A percentile compares a stretch with the other conserved stretches of the same genome.
Conservation (phyloP, 2,113 vertebrate genomes). For the Microcebus griseorufus region DNA sequence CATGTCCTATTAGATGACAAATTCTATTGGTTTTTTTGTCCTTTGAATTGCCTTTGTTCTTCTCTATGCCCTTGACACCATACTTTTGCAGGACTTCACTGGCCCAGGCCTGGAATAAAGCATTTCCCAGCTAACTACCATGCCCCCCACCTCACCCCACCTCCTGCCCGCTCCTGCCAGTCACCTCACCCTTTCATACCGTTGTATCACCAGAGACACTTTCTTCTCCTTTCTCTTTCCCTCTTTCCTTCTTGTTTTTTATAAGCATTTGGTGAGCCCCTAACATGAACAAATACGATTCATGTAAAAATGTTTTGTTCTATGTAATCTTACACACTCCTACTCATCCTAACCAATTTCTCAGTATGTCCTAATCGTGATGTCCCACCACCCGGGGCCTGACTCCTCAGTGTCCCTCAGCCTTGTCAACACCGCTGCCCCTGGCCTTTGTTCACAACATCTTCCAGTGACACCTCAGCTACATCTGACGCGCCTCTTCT, state of each 20-base stretch:
- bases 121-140: background rate
- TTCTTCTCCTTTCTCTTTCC: background rate
- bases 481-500: background rate
- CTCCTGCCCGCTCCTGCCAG: background rate
- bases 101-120: background rate
- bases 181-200: background rate
- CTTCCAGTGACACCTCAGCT: fast-evolving
- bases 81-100: background rate
- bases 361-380: background rate
- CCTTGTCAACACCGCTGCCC: background rate
- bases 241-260: background rate
- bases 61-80: background rate
- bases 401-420: background rate
- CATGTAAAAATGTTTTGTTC: background rate
- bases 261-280: background rate
- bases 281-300: background rate
- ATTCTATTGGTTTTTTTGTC: background rate
- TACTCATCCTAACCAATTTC: background rate
- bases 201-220: background rate
- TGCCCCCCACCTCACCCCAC: no score
- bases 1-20: background rate
- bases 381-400: no score
- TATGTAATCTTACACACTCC: background rate
- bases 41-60: background rate
- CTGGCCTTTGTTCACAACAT: fast-evolving